These are phyloP conservation scores for Tuta absoluta DNA, from an alignment of 2,888 invertebrate species.

Conservation along the genomic window DNA sequence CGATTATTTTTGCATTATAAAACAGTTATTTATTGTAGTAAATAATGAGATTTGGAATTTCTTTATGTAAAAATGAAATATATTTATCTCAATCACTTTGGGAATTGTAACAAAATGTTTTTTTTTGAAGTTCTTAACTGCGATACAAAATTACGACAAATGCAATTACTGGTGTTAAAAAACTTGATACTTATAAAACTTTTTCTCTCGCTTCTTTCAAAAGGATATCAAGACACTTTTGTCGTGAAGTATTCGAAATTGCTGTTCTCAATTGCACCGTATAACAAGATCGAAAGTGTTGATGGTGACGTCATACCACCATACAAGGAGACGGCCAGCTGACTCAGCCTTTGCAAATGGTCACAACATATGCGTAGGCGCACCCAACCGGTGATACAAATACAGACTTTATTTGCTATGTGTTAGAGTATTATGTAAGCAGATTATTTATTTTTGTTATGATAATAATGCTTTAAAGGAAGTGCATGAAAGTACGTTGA, in stretches of 20 bases:
- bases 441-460: neutral
- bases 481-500: constrained; percentile 5
- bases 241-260: neutral
- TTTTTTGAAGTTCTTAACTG: too few species aligned
- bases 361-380: constrained; percentile 14
- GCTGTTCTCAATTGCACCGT: neutral
- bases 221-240: constrained; percentile 7
- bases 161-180: too few species aligned
- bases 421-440: neutral
- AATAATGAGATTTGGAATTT: too few species aligned
- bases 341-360: constrained; percentile 29
- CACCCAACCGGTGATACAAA: neutral
- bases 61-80: too few species aligned
- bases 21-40: too few species aligned
- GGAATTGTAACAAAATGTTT: too few species aligned
- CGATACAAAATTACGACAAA: too few species aligned
- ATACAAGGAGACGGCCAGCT: constrained; percentile 27
- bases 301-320: constrained; percentile 27
- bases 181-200: neutral
- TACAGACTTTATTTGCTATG: neutral
- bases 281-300: constrained; percentile 30
- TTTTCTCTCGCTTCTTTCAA: neutral
- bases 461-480: neutral
- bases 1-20: too few species aligned
- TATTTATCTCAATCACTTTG: too few species aligned